Evolutionary conservation across 2,888 invertebrate genomes (phyloP).

Genomic region (Dasypogon diadema): DNA sequence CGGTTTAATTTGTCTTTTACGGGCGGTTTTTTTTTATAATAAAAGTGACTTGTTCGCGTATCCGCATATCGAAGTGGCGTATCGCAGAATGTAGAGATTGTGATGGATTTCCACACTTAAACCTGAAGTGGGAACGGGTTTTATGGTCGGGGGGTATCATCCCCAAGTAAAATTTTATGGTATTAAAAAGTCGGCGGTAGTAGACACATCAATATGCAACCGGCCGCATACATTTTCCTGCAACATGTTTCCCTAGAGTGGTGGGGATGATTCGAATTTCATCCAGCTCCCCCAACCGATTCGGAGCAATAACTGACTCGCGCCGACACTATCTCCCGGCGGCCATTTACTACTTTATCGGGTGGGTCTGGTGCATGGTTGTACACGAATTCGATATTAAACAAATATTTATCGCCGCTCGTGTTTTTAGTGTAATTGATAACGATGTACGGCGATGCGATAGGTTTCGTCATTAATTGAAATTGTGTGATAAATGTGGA

Average conservation of each 20-base stretch:
- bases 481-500: slow-evolving; percentile 51
- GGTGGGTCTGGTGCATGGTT: neutral
- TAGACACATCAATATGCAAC: slow-evolving; percentile 4
- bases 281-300: neutral
- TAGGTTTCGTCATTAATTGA: slow-evolving; percentile 50
- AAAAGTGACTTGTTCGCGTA: neutral
- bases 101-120: neutral
- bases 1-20: slow-evolving; percentile 41
- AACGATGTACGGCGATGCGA: slow-evolving; percentile 45
- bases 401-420: slow-evolving; percentile 49
- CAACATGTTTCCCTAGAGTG: slow-evolving; percentile 7
- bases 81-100: neutral
- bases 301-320: too few species aligned
- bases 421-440: slow-evolving; percentile 52
- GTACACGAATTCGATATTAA: slow-evolving; percentile 46
- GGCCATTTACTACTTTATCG: neutral
- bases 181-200: slow-evolving; percentile 25
- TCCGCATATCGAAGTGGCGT: neutral
- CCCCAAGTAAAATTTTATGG: slow-evolving; percentile 7
- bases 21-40: neutral
- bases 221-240: neutral
- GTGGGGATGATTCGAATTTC: neutral
- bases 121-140: slow-evolving; percentile 6
- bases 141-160: slow-evolving; percentile 8
- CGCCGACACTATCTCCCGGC: neutral